Percentiles rank a stretch among this genome's conserved stretches.
Conservation (phyloP, 2,797 vertebrate species). For the Bradypodion pumilum region DNA sequence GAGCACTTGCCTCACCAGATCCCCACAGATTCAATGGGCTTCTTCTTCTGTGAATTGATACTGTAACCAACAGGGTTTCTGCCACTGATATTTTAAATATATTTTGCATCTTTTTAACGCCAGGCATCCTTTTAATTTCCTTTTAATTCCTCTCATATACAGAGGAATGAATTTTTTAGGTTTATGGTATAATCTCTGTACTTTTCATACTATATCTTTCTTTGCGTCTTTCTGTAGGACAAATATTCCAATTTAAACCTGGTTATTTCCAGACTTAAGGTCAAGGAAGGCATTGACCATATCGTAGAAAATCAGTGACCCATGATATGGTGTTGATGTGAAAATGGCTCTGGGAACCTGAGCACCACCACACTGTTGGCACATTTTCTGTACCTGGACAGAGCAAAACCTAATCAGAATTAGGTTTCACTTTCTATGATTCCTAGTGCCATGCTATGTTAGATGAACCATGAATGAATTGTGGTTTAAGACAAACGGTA, state of each 20-base stretch:
- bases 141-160: too few relatives aligned
- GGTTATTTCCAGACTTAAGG: neutral
- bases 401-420: neutral
- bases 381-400: neutral
- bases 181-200: too few relatives aligned
- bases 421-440: constrained; percentile 3
- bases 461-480: neutral
- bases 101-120: neutral
- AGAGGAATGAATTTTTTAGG: too few relatives aligned
- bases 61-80: too few relatives aligned
- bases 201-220: too few relatives aligned
- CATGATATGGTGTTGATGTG: neutral
- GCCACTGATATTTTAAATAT: neutral
- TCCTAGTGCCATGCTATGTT: neutral
- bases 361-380: neutral
- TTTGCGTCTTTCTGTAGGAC: neutral
- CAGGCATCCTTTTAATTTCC: too few relatives aligned
- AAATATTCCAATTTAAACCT: neutral
- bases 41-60: too few relatives aligned
- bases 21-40: too few relatives aligned
- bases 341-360: neutral
- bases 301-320: too few relatives aligned
- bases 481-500: neutral
- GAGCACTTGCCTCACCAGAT: too few relatives aligned
- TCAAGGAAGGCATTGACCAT: neutral